Evolutionary conservation across 1,140 invertebrate genomes (phyloP), one percentile per base, ranked within the genome.

Genomic region (Drosophila jambulina): DNA sequence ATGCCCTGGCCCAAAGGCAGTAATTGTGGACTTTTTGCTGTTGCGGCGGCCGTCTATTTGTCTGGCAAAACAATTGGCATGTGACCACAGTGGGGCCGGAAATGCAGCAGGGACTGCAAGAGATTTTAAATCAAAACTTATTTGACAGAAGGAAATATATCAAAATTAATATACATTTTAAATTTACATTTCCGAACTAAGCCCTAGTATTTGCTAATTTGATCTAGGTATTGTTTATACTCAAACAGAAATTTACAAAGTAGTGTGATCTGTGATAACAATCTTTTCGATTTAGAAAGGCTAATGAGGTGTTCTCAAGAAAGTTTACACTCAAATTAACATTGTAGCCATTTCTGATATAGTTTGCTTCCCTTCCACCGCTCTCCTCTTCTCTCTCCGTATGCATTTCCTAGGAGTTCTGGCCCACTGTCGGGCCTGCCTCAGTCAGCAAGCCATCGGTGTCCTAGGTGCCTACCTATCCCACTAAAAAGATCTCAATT

Each of bases 401-500:
- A 9, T 17, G 13, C 2, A 9, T 25, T 48, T 23, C 8, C 38
- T 34, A 13, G 9, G 17, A 3, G 15, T 25, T 15, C 65, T 62
- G 25, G 53, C 15, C 32, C 58, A 51, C 67, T 71, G 53, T 72
- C 29, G 46, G 34, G 23, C 10, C 29, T 57, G 53, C 23, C 13
- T 8, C 38, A 59, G 57, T 74, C 76, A 68, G 29, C 21, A 51
- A 54, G 19, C 12, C 21, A 29, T 62, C 34, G 78, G 46, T 46
- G 48, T 78, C 53, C 67, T 69, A 42, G 49, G 56, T 76, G 76
- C 62, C 45, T 57, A 75, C 40, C 82, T 86, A 86, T 86, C 83
- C 83, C 75, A 71, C 78, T 58, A 79, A 82, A 86, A 76, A 82
- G 79, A 86, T 86, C 82, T 85, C 83, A 86, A 87, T 86, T 86